phyloP scores from a whole-genome alignment of 1,140 invertebrate genomes.

The Hypsibius dujardini region DNA sequence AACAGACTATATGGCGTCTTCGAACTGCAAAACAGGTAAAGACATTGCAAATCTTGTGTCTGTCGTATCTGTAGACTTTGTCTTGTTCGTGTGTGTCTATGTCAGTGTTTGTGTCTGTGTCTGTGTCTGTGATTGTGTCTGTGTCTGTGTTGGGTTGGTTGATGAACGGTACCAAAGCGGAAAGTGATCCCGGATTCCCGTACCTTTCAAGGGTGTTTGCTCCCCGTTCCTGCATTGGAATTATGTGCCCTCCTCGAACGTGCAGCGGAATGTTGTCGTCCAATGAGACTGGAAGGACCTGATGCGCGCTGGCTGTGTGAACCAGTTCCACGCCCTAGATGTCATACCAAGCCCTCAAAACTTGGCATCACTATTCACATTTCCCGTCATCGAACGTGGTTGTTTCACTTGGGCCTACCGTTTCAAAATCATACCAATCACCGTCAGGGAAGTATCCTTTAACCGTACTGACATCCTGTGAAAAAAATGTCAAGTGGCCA shows the following conservation, averaged over 20 bases:
- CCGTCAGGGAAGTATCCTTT: conserved; percentile 32
- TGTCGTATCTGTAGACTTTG: too few species aligned
- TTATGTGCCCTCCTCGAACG: conserved; percentile 32
- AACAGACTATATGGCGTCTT: neutral
- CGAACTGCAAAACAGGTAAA: neutral
- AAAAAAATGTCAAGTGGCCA: conserved; percentile 10
- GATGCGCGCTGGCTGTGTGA: neutral
- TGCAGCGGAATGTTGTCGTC: conserved; percentile 29
- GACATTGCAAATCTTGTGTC: too few species aligned
- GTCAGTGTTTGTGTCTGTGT: too few species aligned
- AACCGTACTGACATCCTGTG: conserved; percentile 22
- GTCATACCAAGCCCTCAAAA: conserved; percentile 9
- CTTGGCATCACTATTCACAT: neutral
- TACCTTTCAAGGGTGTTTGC: too few species aligned
- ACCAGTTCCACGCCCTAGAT: conserved; percentile 15
- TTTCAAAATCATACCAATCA: conserved; percentile 35
- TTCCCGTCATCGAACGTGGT: neutral
- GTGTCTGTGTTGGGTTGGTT: too few species aligned
- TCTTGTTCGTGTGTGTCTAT: too few species aligned
- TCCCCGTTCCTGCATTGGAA: conserved; percentile 30
- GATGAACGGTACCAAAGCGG: too few species aligned
- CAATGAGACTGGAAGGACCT: too few species aligned
- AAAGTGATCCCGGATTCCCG: too few species aligned
- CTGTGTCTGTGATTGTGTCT: too few species aligned
- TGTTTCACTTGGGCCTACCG: conserved; percentile 26